Evolutionary conservation across 2,888 invertebrate species (phyloP), one percentile per base, ranked within the genome.

Genomic region (Tachystola acroxantha): DNA sequence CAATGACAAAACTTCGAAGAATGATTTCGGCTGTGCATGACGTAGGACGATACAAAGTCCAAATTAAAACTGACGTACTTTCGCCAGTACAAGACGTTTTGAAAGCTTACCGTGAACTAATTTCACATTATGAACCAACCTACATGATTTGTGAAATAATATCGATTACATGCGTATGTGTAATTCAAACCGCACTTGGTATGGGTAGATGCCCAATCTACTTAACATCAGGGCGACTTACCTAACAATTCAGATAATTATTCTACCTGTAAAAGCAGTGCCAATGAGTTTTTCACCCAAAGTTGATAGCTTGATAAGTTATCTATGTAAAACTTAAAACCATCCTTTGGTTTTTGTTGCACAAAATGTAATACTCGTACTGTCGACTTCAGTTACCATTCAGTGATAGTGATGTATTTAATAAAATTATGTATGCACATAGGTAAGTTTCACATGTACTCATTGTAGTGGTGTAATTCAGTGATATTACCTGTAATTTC

Each of bases 401-500:
- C 58, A 56, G 53, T 53, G 46, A 54, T 56, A 51, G 12, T 62
- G 53, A 32, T 12, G 19, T 33, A 33, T 30, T 26, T 34, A 63
- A 58, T 57, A 56, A 43, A 30, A 13, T 9, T 57, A 50, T 55
- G 47, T 40, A 52, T 53, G 58, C 61, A 62, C 54, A 45, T 63
- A 53, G 57, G 42, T 46, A 59, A 53, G 53, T 50, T 48, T 48
- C 45, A 48, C 55, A 40, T 67, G 58, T 67, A 64, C 56, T 57
- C 61, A 49, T 48, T 46, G 53, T 56, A 44, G 60, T 71, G 65
- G 61, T 61, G 45, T 62, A 59, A 63, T 47, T 50, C 73, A 73
- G 81, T 80, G 80, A 80, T 80, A 79, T 79, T 80, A 73, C 62
- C 66, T 63, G 50, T 72, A 70, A 66, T 61, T 46, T 50, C 48